A percentile compares a stretch with the other conserved stretches of the same genome.
phyloP scores from a whole-genome alignment of 1,140 invertebrate species.

The Hirudo medicinalis region DNA sequence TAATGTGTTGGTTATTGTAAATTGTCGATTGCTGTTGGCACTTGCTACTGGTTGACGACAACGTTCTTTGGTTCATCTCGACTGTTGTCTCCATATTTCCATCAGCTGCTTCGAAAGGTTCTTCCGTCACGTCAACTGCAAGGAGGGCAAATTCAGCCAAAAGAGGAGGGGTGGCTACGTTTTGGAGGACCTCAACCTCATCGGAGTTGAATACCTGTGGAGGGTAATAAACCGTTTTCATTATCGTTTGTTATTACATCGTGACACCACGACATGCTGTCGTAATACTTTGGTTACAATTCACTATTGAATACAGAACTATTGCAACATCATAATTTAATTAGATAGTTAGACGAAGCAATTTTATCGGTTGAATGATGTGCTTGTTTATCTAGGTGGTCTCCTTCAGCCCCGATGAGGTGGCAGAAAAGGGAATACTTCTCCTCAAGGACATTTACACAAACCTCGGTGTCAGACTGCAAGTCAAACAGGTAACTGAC shows the following conservation, averaged over 20 bases:
- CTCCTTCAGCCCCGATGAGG: constrained; percentile 73
- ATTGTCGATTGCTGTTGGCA: too few species aligned
- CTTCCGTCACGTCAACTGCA: constrained; percentile 90
- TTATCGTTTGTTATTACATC: too few species aligned
- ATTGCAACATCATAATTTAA: too few species aligned
- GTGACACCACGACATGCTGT: too few species aligned
- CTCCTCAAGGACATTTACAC: constrained; percentile 84
- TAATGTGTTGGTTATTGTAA: too few species aligned
- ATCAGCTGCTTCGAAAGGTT: constrained; percentile 73
- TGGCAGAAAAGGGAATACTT: constrained; percentile 76
- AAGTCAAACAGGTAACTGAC: constrained; percentile 47
- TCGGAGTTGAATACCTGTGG: constrained; percentile 92
- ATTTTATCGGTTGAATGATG: constrained; percentile 6
- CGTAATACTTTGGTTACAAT: too few species aligned
- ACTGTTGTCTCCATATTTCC: constrained; percentile 19
- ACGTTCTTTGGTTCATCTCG: background rate
- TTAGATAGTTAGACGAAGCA: background rate
- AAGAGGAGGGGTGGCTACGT: constrained; percentile 66
- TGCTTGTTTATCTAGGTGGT: constrained; percentile 51
- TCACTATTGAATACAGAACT: too few species aligned
- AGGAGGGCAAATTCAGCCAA: constrained; percentile 77
- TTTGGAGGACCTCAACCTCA: constrained; percentile 59
- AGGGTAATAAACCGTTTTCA: constrained; percentile 44
- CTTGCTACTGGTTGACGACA: too few species aligned
- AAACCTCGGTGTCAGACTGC: constrained; percentile 71